Conservation (phyloP, 1,140 invertebrate species). For the Arion vulgaris region DNA sequence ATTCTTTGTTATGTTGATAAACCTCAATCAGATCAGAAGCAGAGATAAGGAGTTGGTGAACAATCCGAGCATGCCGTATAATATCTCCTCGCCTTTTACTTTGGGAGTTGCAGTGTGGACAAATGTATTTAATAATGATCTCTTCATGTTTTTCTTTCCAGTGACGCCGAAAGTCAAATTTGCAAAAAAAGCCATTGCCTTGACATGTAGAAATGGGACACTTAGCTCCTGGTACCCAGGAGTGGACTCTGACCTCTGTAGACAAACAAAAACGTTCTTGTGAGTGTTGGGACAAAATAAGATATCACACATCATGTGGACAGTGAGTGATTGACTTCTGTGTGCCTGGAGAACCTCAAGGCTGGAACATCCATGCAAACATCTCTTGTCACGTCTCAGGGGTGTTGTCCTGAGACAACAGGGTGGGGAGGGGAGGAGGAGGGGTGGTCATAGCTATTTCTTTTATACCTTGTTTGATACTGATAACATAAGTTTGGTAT, state of each 20-base stretch:
- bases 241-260: not conserved
- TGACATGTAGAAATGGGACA: constrained; percentile 20
- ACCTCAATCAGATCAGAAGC: not conserved
- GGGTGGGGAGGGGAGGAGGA: too few relatives aligned
- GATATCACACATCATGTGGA: not conserved
- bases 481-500: too few relatives aligned
- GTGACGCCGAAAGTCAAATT: constrained; percentile 16
- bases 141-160: constrained; percentile 30
- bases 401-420: too few relatives aligned
- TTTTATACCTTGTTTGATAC: too few relatives aligned
- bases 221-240: constrained; percentile 3
- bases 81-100: constrained; percentile 23
- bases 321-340: not conserved
- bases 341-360: not conserved
- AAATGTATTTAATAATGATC: constrained; percentile 6
- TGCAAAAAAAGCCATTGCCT: not conserved
- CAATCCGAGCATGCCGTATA: constrained; percentile 7
- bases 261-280: not conserved
- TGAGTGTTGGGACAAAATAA: not conserved
- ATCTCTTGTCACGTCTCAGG: too few relatives aligned
- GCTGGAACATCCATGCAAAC: not conserved
- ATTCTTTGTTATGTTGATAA: constrained; percentile 23
- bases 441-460: too few relatives aligned
- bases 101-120: not conserved
- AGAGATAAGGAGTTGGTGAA: not conserved